A percentile compares a stretch with the other conserved stretches of the same genome.
Evolutionary conservation across 2,797 vertebrate genomes (phyloP).

Genomic region (Paratrypauchen microcephalus): DNA sequence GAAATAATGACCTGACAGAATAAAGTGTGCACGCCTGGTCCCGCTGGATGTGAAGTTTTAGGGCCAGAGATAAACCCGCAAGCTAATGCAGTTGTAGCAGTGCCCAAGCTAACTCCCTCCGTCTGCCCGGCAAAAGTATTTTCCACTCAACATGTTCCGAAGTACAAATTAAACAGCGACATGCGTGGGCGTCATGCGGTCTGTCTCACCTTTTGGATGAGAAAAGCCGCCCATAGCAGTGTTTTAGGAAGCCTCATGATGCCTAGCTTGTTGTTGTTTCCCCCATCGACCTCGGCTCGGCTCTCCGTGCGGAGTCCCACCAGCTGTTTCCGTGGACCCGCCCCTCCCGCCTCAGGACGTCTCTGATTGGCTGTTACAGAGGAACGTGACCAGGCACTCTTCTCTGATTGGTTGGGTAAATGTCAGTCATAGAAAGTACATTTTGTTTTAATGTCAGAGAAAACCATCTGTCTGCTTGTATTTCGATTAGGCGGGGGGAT

Average conservation of each 20-base stretch:
- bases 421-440: constrained; percentile 42
- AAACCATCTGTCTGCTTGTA: not conserved
- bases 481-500: not conserved
- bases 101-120: constrained; percentile 41
- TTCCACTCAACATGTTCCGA: not conserved
- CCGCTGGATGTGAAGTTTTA: constrained; percentile 2
- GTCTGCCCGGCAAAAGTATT: not conserved
- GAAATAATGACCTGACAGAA: not conserved
- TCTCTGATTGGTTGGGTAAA: constrained; percentile 40
- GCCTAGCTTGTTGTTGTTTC: constrained; percentile 67
- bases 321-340: constrained; percentile 47
- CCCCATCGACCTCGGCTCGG: constrained; percentile 51
- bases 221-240: constrained; percentile 71
- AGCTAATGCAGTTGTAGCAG: constrained; percentile 64
- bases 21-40: not conserved
- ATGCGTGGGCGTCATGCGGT: not conserved
- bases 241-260: constrained; percentile 71
- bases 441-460: not conserved
- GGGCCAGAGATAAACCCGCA: constrained; percentile 58
- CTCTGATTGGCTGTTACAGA: constrained; percentile 52
- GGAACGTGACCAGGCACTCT: not conserved
- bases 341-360: constrained; percentile 30
- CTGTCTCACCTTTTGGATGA: constrained; percentile 75
- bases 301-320: constrained; percentile 20
- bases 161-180: not conserved